Base-by-base conservation (phyloP, 2,888 invertebrate genomes). In the Melanostoma scalare region DNA sequence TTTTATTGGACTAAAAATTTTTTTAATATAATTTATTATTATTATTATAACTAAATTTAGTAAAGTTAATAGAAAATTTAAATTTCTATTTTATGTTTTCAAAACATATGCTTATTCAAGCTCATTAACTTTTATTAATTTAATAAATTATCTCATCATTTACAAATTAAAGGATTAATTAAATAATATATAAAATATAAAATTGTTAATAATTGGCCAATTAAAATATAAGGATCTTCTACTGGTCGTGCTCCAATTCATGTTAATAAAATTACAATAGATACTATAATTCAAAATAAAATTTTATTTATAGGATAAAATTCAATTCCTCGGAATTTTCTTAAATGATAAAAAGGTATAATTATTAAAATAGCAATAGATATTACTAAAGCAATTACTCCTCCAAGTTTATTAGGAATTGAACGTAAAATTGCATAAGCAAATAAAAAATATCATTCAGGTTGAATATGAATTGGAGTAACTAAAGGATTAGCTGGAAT, bases 391-490 rank as follows among this genome's bases (percentile, higher is more conserved):
- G 89, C 88, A 86, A 89, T 88, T 68, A 96, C 95, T 85, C 96
- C 95, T 67, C 95, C 95, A 92, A 95, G 89, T 93, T 96, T 96
- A 92, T 95, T 96, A 4, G 96, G 95, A 75, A 96, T 95, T 46
- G 95, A 95, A 35, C 96, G 96, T 88, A 96, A 87, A 92, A 96
- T 96, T 20, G 95, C 95, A 90, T 96, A 96, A 9, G 96, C 95
- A 92, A 96, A 96, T 92, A 96, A 90, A 88, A 96, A 96, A 90
- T 96, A 96, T 94, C 95, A 96, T 93, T 96, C 96, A 55, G 95
- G 96, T 93, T 96, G 94, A 92, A 96, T 96, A 89, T 96, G 96
- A 5, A 93, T 89, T 0, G 96, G 95, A 0, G 95, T 95, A 10
- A 94, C 88, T 85, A 89, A 65, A 0, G 88, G 89, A 30, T 89